phyloP scores from a whole-genome alignment of 2,888 invertebrate genomes.

The Oligia latruncula region DNA sequence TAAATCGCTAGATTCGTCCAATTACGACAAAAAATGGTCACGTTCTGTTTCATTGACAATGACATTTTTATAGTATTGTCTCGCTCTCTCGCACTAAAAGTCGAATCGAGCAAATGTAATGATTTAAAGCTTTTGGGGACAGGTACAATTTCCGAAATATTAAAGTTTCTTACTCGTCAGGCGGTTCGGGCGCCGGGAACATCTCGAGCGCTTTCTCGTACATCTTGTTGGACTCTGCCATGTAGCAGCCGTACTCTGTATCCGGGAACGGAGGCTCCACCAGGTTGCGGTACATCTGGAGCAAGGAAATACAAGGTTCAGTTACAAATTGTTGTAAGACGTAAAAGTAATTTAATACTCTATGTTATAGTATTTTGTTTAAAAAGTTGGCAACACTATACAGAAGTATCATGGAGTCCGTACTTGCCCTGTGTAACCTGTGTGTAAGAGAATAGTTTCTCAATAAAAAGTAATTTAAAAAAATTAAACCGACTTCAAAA shows the following conservation, averaged over 20 bases:
- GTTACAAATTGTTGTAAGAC: background rate
- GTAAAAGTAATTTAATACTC: background rate
- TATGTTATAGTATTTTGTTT: background rate
- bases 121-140: background rate
- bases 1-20: no score
- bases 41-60: no score
- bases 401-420: background rate
- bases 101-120: background rate
- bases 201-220: constrained; percentile 95
- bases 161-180: constrained; percentile 83
- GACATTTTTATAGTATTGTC: no score
- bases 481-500: no score
- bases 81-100: background rate
- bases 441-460: background rate
- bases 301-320: constrained; percentile 3
- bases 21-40: no score
- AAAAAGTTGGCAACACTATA: background rate
- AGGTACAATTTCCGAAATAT: background rate
- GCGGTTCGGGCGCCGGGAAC: constrained; percentile 92
- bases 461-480: no score
- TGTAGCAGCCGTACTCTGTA: constrained; percentile 93
- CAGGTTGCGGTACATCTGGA: constrained; percentile 93
- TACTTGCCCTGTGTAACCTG: background rate
- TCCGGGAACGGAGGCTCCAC: constrained; percentile 92
- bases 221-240: constrained; percentile 93